Conservation (phyloP, 2,113 vertebrate genomes). For the Glaucomys volans region DNA sequence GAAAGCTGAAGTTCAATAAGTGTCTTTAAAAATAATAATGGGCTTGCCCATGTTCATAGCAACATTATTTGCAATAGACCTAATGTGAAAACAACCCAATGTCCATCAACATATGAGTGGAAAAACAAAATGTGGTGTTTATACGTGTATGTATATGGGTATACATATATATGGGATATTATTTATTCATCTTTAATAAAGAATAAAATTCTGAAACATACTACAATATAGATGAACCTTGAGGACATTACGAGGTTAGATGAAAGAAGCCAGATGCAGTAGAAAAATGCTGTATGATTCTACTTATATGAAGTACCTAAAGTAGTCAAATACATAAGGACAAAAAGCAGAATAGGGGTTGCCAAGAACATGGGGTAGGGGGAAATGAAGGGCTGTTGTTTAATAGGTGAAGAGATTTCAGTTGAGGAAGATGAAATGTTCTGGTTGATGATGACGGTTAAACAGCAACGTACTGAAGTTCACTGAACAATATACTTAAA, state of each 20-base stretch:
- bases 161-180: not conserved
- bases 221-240: not conserved
- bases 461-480: not conserved
- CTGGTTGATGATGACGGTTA: not conserved
- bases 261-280: not conserved
- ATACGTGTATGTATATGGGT: too few relatives aligned
- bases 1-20: not conserved
- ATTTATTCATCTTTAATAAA: not conserved
- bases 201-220: not conserved
- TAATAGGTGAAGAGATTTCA: not conserved
- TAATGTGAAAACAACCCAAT: not conserved
- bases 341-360: not conserved
- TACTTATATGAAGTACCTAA: too few relatives aligned
- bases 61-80: not conserved
- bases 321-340: not conserved
- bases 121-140: not conserved
- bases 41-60: not conserved
- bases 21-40: not conserved
- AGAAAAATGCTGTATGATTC: not conserved
- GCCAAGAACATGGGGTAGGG: too few relatives aligned
- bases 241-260: not conserved
- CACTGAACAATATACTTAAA: not conserved
- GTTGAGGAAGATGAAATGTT: not conserved
- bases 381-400: not conserved
- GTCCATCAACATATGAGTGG: not conserved